A percentile compares a stretch with the other conserved stretches of the same genome.
phyloP scores from a whole-genome alignment of 2,888 invertebrate genomes.

The Cheilosia scutellata region DNA sequence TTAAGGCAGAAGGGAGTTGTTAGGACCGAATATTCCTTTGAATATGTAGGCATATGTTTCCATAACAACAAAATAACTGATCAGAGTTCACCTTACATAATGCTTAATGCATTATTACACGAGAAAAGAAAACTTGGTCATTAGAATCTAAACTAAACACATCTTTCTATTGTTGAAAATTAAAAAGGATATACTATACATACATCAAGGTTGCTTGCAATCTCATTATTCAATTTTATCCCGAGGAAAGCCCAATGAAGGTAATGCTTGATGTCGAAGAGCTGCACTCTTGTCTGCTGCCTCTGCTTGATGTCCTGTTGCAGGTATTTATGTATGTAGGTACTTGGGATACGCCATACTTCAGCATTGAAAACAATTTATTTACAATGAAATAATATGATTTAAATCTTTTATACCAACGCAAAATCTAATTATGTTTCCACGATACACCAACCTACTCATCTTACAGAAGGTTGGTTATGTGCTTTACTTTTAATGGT shows the following conservation, averaged over 20 bases:
- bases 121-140: background rate
- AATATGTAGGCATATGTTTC: too few species aligned
- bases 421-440: background rate
- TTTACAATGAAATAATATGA: slow-evolving; percentile 18
- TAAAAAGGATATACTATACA: slow-evolving; percentile 34
- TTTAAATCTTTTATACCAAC: slow-evolving; percentile 13
- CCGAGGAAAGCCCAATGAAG: background rate
- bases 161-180: background rate
- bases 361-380: background rate
- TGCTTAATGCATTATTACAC: too few species aligned
- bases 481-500: too few species aligned
- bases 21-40: too few species aligned
- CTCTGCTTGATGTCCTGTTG: background rate
- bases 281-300: background rate
- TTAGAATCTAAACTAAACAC: background rate
- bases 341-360: too few species aligned
- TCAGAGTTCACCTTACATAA: too few species aligned
- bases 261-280: background rate
- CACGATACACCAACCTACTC: too few species aligned
- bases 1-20: too few species aligned
- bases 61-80: too few species aligned
- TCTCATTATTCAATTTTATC: slow-evolving; percentile 66
- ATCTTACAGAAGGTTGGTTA: too few species aligned
- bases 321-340: too few species aligned
- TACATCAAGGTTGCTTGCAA: slow-evolving; percentile 53